phyloP scores from a whole-genome alignment of 2,113 vertebrate genomes.

The Ailurus styani region DNA sequence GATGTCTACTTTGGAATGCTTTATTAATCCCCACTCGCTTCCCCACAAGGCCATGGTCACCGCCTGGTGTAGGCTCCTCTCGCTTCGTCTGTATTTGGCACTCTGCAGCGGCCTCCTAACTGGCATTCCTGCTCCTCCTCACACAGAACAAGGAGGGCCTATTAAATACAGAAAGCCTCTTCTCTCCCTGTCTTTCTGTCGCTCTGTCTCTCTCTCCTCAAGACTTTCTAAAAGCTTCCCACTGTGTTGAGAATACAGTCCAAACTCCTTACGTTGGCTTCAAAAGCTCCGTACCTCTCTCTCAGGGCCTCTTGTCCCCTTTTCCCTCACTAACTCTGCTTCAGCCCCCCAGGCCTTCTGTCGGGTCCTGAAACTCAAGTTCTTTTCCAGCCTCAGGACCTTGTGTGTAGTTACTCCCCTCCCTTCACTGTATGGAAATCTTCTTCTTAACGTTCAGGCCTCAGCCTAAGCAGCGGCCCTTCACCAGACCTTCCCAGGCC shows the following conservation, averaged over 20 bases:
- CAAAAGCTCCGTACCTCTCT: neutral
- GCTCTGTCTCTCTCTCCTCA: neutral
- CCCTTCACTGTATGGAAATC: neutral
- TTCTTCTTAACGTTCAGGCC: neutral
- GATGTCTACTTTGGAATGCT: neutral
- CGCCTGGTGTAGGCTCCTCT: neutral
- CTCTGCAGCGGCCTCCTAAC: neutral
- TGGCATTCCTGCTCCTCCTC: neutral
- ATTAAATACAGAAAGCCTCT: neutral
- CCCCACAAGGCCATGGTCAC: neutral
- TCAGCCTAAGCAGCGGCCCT: neutral
- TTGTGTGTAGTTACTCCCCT: neutral
- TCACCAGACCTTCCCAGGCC: neutral
- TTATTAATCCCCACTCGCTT: neutral
- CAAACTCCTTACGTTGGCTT: neutral
- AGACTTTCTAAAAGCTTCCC: neutral
- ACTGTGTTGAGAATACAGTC: neutral
- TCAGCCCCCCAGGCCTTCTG: neutral
- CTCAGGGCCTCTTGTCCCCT: neutral
- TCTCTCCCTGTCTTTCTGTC: neutral
- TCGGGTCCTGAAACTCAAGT: neutral
- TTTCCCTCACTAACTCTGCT: neutral
- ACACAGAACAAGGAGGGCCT: neutral
- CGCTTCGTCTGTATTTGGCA: neutral
- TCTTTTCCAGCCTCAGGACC: neutral